Base-by-base conservation (phyloP, 92 coral and sea anemone species). In the Metridium senile region DNA sequence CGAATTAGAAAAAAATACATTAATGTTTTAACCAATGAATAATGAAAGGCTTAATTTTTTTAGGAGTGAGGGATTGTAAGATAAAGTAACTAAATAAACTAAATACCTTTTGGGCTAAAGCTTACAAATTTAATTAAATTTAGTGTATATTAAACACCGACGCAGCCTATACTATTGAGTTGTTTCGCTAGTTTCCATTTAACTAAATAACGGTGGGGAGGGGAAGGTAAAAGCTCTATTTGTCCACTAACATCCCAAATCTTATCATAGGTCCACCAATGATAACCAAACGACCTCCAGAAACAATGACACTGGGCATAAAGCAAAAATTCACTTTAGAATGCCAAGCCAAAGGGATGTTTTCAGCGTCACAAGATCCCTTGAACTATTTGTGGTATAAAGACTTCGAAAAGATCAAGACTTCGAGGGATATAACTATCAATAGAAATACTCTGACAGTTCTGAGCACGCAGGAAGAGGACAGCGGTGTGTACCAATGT, bases 401-500 rank as follows among this genome's bases (percentile, higher is more conserved):
- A 45, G 22, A 74, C 32, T 46, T 23, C 9, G 1, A 74, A 61
- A 6, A 0, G 9, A 29, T 72, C 17, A 9, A 11, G 0, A 19
- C 1, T 31, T 1, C 46, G 0, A 53, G 76, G 76, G 52, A 72
- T 45, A 27, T 13, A 34, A 9, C 29, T 9, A 6, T 10, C 22
- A 33, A 47, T 13, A 39, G 39, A 1, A 75, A 51, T 21, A 10
- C 0, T 43, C 39, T 75, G 39, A 75, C 62, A 69, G 77, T 79
- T 26, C 9, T 0, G 0, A 11, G 35, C 35, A 31, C 69, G 29
- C 25, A 6, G 0, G 3, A 22, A 39, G 70, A 22, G 19, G 84
- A 79, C 76, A 79, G 76, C 65, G 84, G 84, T 25, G 84, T 79
- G 33, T 79, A 79, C 77, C 84, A 79, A 26, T 79, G 84, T 49